Evolutionary conservation across 2,888 invertebrate genomes (phyloP).

Genomic region (Athalia circularis): DNA sequence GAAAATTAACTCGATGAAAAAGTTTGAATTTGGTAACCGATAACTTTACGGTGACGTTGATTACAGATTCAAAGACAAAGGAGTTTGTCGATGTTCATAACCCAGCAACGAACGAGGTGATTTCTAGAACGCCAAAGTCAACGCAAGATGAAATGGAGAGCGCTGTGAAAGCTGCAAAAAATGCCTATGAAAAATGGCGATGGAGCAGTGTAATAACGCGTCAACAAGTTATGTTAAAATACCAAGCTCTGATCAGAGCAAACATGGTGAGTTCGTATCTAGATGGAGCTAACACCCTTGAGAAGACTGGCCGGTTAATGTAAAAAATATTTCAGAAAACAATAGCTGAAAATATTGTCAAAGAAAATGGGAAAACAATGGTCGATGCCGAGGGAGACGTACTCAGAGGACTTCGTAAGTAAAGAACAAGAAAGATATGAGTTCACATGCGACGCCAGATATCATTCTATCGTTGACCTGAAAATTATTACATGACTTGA

Average conservation of each 20-base stretch:
- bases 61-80: slow-evolving; percentile 89
- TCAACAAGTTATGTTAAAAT: slow-evolving; percentile 94
- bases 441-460: background rate
- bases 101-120: slow-evolving; percentile 93
- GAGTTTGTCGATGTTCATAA: slow-evolving; percentile 97
- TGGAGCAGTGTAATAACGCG: slow-evolving; percentile 93
- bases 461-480: no score
- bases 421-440: no score
- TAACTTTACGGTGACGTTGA: background rate
- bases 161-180: slow-evolving; percentile 91
- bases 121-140: slow-evolving; percentile 89
- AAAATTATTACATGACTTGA: no score
- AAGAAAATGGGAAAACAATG: slow-evolving; percentile 98
- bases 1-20: no score
- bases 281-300: slow-evolving; percentile 26
- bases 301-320: background rate
- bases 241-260: slow-evolving; percentile 72
- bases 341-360: slow-evolving; percentile 93
- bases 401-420: slow-evolving; percentile 95
- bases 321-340: slow-evolving; percentile 78
- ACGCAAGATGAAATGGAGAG: slow-evolving; percentile 92
- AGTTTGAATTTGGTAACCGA: no score
- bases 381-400: slow-evolving; percentile 99
- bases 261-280: slow-evolving; percentile 69
- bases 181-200: slow-evolving; percentile 87